Base-by-base conservation (phyloP, 2,888 invertebrate genomes). In the Mythimna loreyi region DNA sequence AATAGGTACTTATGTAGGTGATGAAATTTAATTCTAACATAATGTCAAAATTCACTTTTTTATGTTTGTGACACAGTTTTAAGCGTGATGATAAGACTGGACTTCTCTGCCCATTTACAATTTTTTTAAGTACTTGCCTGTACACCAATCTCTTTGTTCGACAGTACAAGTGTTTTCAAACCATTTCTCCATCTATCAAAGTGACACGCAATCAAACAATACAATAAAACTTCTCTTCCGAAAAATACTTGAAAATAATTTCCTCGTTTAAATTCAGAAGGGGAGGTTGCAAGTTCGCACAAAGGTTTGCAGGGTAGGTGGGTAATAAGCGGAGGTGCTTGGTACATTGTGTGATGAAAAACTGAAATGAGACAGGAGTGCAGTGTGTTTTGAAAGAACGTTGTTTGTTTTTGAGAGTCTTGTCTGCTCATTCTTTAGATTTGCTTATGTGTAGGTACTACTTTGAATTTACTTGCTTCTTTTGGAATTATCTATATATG, bases 211-310 rank as follows among this genome's bases (percentile, higher is more conserved):
- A 96, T 95, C 95, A 95, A 95, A 95, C 94, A 95, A 95, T 95
- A 96, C 94, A 96, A 96, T 95, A 94, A 95, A 95, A 94, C 92
- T 94, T 94, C 93, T 93, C 91, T 92, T 86, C 90, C 92, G 91
- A 95, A 96, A 95, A 95, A 95, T 95, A 94, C 95, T 96, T 94
- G 91, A 95, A 93, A 94, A 95, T 95, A 96, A 96, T 95, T 90
- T 95, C 92, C 85, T 93, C 94, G 95, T 96, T 96, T 95, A 95
- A 95, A 95, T 96, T 95, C 95, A 94, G 93, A 87, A 90, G 93
- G 94, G 92, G 87, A 88, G 89, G 88, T 87, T 87, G 87, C 58
- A 58, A 76, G 76, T 80, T 80, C 60, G 53, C 88, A 95, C 95
- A 95, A 95, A 94, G 94, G 91, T 91, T 87, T 69, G 78, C 73